These are phyloP conservation scores for Aphaenogaster floridana DNA, from an alignment of 1,140 invertebrate genomes.

Conservation along the genomic window DNA sequence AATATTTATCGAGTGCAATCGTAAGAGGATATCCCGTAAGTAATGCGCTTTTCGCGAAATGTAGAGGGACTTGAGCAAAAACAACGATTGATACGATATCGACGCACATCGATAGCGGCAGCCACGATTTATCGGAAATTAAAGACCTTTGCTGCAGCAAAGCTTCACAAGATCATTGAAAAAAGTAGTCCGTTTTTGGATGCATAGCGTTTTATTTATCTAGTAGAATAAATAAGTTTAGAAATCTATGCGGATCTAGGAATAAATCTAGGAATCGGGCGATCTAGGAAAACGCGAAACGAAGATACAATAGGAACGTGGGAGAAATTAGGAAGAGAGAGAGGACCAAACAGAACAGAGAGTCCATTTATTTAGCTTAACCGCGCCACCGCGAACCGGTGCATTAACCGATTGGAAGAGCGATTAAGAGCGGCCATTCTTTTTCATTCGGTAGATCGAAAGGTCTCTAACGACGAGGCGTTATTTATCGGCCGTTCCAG, in stretches of 20 bases:
- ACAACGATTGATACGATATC: neutral
- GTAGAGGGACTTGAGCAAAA: neutral
- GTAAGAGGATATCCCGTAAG: neutral
- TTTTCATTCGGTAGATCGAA: conserved; percentile 74
- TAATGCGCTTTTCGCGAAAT: conserved; percentile 3
- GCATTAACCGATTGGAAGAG: conserved; percentile 77
- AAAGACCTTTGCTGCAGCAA: neutral
- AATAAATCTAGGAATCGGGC: conserved; percentile 26
- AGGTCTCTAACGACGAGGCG: conserved; percentile 70
- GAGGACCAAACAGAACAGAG: conserved; percentile 55
- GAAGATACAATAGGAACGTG: conserved; percentile 59
- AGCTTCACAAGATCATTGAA: conserved; percentile 7
- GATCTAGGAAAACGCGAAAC: conserved; percentile 47
- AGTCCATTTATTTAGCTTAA: conserved; percentile 74
- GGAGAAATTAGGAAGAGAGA: conserved; percentile 64
- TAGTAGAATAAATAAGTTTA: conserved; percentile 35
- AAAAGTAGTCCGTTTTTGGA: neutral
- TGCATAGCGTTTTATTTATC: neutral
- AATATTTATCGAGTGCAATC: conserved; percentile 32
- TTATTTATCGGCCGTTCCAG: conserved; percentile 69
- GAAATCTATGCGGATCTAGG: conserved; percentile 4
- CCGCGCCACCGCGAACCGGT: conserved; percentile 70
- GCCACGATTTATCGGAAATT: conserved; percentile 4
- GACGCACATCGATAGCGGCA: neutral
- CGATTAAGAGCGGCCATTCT: conserved; percentile 75